These are phyloP conservation scores for Tetragnatha versicolor DNA, from an alignment of 1,140 invertebrate genomes.

Conservation along the genomic window DNA sequence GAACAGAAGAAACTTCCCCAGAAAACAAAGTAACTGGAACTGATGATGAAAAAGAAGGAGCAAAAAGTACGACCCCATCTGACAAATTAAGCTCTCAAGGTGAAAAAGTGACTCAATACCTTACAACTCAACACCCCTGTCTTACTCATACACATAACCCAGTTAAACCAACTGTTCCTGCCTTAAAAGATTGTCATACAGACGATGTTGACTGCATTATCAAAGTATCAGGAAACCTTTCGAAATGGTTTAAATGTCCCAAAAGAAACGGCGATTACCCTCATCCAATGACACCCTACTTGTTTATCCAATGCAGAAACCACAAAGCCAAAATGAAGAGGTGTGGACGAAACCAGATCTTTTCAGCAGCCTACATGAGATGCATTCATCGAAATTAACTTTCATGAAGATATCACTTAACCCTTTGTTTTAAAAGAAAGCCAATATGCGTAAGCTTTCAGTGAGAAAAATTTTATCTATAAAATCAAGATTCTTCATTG, in stretches of 20 bases:
- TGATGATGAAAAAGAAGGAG: background rate
- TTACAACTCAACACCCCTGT: slow-evolving; percentile 13
- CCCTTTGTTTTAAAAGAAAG: too few relatives aligned
- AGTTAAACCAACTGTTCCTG: background rate
- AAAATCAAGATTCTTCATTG: background rate
- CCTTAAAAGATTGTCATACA: background rate
- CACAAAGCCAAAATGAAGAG: slow-evolving; percentile 7
- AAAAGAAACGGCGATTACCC: slow-evolving; percentile 8
- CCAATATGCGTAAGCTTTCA: too few relatives aligned
- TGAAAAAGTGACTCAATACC: background rate
- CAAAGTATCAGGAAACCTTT: background rate
- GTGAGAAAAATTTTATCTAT: too few relatives aligned
- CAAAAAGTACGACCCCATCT: background rate
- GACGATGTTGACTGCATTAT: slow-evolving; percentile 31
- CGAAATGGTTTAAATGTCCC: slow-evolving; percentile 15
- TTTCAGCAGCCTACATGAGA: slow-evolving; percentile 2
- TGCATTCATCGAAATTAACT: slow-evolving; percentile 6
- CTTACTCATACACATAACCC: slow-evolving; percentile 11
- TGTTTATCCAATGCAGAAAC: slow-evolving; percentile 23
- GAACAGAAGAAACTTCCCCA: background rate
- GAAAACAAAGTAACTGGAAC: background rate
- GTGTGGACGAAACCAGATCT: background rate
- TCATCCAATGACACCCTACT: background rate
- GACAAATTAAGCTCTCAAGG: background rate
- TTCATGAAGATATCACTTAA: background rate